Evolutionary conservation across 2,888 invertebrate species (phyloP).

Genomic region (Drosophila paranaensis): DNA sequence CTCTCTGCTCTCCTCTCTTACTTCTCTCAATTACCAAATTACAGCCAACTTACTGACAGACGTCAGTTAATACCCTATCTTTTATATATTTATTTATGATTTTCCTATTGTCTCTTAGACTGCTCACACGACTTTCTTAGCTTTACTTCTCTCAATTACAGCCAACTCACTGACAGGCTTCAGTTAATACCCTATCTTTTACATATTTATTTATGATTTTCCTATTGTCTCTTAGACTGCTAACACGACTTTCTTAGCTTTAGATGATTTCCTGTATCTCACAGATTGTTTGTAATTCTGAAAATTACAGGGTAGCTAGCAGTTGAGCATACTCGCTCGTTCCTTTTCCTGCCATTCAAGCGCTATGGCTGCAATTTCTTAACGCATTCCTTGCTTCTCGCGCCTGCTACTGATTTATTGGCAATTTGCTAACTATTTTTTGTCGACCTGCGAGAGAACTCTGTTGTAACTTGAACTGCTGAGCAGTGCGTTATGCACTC

Average conservation of each 20-base stretch:
- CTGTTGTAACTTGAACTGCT: background rate
- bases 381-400: constrained; percentile 44
- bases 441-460: constrained; percentile 11
- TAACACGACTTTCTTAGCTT: background rate
- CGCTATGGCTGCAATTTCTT: constrained; percentile 58
- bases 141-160: constrained; percentile 63
- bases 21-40: constrained; percentile 67
- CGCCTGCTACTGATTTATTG: constrained; percentile 51
- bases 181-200: background rate
- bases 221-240: too few relatives aligned
- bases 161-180: constrained; percentile 40
- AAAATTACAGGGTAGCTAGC: background rate
- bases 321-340: background rate
- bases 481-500: background rate
- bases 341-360: constrained; percentile 22
- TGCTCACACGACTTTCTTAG: background rate
- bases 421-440: constrained; percentile 20
- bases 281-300: background rate
- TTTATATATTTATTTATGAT: too few relatives aligned
- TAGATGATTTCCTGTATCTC: too few relatives aligned
- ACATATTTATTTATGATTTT: too few relatives aligned
- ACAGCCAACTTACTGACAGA: constrained; percentile 44
- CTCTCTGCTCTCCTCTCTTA: constrained; percentile 14
- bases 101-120: too few relatives aligned
- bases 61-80: background rate